Conservation (phyloP, 2,888 invertebrate genomes). For the Melinaea menophilus region DNA sequence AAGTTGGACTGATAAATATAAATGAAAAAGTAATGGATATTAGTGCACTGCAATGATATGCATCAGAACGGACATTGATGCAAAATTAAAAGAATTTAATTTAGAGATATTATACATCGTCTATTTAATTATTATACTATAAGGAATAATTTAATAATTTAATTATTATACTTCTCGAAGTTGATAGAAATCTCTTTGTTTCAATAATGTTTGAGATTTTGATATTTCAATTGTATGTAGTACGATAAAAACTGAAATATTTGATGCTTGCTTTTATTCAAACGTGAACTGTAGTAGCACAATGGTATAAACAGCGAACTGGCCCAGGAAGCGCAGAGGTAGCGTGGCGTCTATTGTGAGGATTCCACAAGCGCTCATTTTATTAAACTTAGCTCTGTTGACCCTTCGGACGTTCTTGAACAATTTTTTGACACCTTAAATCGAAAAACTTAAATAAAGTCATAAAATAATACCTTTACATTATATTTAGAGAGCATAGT, state of each 20-base stretch:
- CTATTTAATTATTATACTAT: constrained; percentile 1
- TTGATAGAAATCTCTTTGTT: too few species aligned
- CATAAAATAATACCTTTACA: too few species aligned
- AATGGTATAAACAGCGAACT: constrained; percentile 39
- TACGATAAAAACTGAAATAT: too few species aligned
- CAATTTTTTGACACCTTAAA: constrained; percentile 2
- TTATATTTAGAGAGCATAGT: too few species aligned
- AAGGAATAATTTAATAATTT: too few species aligned
- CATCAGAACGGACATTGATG: neutral
- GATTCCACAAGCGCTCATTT: constrained; percentile 38
- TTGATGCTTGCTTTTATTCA: neutral
- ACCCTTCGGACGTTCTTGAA: constrained; percentile 36
- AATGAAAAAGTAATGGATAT: too few species aligned
- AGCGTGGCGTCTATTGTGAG: constrained; percentile 37
- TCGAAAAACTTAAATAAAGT: too few species aligned
- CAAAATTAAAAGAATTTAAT: neutral
- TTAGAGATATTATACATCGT: constrained; percentile 7
- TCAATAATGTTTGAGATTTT: constrained; percentile 5
- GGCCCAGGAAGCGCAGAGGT: constrained; percentile 32
- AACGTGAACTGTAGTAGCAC: constrained; percentile 44
- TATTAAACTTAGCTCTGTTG: constrained; percentile 30
- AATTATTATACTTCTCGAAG: too few species aligned
- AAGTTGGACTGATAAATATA: too few species aligned
- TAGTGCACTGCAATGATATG: too few species aligned
- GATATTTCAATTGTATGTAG: neutral